Conservation (phyloP, 2,888 invertebrate genomes). For the Polyommatus iphigenia region DNA sequence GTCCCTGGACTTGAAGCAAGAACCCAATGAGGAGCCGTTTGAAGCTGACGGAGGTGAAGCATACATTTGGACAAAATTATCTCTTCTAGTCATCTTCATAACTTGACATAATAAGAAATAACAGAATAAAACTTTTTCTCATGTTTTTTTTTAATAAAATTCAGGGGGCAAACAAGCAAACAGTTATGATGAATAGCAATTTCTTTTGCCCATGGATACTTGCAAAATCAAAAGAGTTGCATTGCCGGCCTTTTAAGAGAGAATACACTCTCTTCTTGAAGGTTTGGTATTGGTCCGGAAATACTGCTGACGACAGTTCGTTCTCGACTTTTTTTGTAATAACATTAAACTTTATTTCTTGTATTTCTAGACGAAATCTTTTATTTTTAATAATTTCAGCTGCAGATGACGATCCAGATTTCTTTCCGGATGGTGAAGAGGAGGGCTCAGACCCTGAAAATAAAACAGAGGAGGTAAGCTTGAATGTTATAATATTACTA, state of each 20-base stretch:
- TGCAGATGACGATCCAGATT: conserved; percentile 45
- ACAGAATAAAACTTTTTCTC: too few species aligned
- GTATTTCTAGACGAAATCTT: conserved; percentile 38
- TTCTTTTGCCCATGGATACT: too few species aligned
- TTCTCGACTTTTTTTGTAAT: not conserved
- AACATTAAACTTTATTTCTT: conserved; percentile 32
- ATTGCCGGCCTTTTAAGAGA: too few species aligned
- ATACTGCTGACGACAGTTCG: too few species aligned
- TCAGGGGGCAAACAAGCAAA: too few species aligned
- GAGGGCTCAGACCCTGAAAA: conserved; percentile 53
- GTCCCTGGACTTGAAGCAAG: conserved; percentile 57
- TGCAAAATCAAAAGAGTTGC: too few species aligned
- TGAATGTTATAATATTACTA: not conserved
- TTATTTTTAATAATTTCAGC: conserved; percentile 24
- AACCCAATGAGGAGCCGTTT: conserved; percentile 51
- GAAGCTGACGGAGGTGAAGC: conserved; percentile 41
- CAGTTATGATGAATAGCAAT: too few species aligned
- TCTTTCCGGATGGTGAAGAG: conserved; percentile 54
- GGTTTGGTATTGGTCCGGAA: too few species aligned
- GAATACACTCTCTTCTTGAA: too few species aligned
- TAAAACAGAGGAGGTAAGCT: conserved; percentile 47
- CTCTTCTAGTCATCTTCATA: too few species aligned
- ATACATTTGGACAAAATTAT: not conserved
- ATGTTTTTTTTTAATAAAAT: too few species aligned
- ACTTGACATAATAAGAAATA: too few species aligned